Percentiles rank a stretch among this genome's conserved stretches.
These are phyloP conservation scores for Hymenopus coronatus DNA, from an alignment of 2,888 invertebrate genomes.

Conservation along the genomic window DNA sequence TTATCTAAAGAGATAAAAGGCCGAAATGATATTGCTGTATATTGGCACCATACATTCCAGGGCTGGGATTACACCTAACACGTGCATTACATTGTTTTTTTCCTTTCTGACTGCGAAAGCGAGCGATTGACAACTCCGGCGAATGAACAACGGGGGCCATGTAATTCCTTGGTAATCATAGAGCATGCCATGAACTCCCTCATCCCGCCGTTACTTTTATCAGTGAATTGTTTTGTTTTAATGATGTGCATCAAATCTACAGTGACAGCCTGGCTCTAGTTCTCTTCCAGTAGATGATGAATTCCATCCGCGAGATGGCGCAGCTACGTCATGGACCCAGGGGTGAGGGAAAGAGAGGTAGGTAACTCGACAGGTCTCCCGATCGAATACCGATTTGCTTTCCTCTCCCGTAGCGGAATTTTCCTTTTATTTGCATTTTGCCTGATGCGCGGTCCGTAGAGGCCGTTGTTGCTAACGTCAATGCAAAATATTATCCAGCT, in stretches of 20 bases:
- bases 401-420: neutral
- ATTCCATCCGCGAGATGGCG: neutral
- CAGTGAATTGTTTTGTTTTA: constrained; percentile 1
- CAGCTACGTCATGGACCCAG: neutral
- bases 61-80: neutral
- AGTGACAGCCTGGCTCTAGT: neutral
- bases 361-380: neutral
- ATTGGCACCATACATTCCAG: neutral
- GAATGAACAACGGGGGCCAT: neutral
- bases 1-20: neutral
- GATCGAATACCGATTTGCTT: neutral
- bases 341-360: neutral
- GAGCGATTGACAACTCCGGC: neutral
- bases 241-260: neutral
- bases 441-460: neutral
- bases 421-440: neutral
- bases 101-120: neutral
- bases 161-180: constrained; percentile 1
- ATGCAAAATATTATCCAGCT: neutral
- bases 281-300: neutral
- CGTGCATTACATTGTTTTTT: neutral
- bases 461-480: neutral
- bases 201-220: neutral
- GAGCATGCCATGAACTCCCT: neutral
- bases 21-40: neutral